Percentiles rank a stretch among this genome's conserved stretches.
Evolutionary conservation across 2,888 invertebrate genomes (phyloP).

Genomic region (Branchinecta sandiegonensis): DNA sequence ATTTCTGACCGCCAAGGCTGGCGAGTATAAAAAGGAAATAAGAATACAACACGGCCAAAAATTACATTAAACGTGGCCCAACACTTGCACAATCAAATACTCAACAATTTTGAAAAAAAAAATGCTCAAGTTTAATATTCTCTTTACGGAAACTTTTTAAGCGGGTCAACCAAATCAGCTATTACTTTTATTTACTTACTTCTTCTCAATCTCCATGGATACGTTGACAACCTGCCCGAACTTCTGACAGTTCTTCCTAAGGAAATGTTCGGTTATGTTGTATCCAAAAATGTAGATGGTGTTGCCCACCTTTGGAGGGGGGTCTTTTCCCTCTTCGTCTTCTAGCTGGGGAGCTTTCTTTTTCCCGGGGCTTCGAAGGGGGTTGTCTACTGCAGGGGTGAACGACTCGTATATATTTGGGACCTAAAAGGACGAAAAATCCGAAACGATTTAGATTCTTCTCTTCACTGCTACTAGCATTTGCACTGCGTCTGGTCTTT

Average conservation of each 20-base stretch:
- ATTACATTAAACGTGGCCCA: too few relatives aligned
- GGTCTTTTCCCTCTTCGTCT: neutral
- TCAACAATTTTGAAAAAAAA: too few relatives aligned
- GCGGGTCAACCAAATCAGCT: neutral
- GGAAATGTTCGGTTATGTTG: constrained; percentile 57
- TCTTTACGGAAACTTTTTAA: neutral
- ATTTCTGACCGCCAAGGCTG: too few relatives aligned
- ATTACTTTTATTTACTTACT: constrained; percentile 38
- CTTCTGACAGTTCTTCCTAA: constrained; percentile 56
- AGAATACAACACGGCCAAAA: too few relatives aligned
- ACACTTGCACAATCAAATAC: too few relatives aligned
- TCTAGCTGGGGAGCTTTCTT: neutral
- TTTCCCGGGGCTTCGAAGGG: neutral
- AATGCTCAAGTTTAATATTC: too few relatives aligned
- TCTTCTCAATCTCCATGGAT: constrained; percentile 67
- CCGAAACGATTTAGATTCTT: too few relatives aligned
- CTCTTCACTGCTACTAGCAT: too few relatives aligned
- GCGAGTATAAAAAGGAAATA: too few relatives aligned
- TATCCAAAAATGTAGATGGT: constrained; percentile 52
- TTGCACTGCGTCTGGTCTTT: too few relatives aligned
- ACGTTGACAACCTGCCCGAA: constrained; percentile 63
- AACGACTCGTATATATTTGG: constrained; percentile 1
- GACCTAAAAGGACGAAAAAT: neutral
- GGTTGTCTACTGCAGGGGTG: constrained; percentile 1
- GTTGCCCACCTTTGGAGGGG: constrained; percentile 35